Evolutionary conservation across 2,113 vertebrate genomes (phyloP), one percentile per base, ranked within the genome.

Genomic region (Chaenogobius annularis): DNA sequence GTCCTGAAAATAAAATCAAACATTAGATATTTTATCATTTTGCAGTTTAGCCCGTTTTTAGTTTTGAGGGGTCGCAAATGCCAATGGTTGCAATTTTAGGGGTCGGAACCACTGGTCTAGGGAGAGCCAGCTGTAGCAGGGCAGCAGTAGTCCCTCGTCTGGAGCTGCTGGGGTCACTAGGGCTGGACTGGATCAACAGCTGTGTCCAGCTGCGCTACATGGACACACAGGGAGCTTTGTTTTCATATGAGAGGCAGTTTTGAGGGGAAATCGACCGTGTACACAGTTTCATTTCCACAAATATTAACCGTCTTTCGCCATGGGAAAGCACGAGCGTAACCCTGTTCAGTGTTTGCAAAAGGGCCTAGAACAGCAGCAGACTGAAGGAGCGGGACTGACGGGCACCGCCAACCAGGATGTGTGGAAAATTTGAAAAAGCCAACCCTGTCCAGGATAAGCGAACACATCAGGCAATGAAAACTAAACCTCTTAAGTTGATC

Each of bases 161-260:
- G 43, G 44, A 63, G 73, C 43, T 47, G 69, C 69, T 71, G 75
- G 54, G 55, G 64, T 44, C 62, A 65, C 61, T 67, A 35, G 35
- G 62, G 75, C 71, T 66, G 59, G 56, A 61, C 47, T 54, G 56
- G 66, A 66, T 80, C 80, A 77, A 80, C 92, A 91, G 90, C 87
- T 89, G 91, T 83, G 85, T 86, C 87, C 87, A 91, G 89, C 87
- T 85, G 90, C 78, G 83, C 55, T 66, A 22, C 67, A 7, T 0
- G 75, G 68, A 86, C 63, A 91, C 91, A 92, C 78, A 82, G 78
- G 72, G 80, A 15, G 87, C 89, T 90, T 93, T 93, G 91, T 92
- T 87, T 73, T 74, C 46, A 7, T 67, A 46, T 72, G 73, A 66
- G 71, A 48, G 47, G 65, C 71, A 73, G 68, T 66, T 83, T 22